Base-by-base conservation (phyloP, 1,140 invertebrate genomes). In the Calephelis virginiensis region DNA sequence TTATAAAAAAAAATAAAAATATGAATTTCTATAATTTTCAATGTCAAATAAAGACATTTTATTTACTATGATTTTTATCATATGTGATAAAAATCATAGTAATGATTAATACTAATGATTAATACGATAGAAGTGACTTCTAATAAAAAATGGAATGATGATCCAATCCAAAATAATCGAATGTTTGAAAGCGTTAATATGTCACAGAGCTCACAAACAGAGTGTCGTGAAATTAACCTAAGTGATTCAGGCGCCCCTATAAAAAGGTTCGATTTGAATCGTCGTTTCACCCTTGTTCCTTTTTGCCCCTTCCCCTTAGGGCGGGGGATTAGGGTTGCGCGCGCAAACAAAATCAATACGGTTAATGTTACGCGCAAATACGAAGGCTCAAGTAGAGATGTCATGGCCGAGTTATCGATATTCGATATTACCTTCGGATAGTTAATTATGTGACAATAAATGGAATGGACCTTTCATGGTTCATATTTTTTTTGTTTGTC, bases 341-440 rank as follows among this genome's bases (percentile, higher is more conserved):
- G 87, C 87, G 87, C 87, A 87, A 63, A 81, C 77, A 88, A 90
- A 90, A 90, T 88, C 87, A 86, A 90, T 88, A 90, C 80, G 75
- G 72, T 75, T 69, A 73, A 80, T 74, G 82, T 78, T 81, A 87
- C 82, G 83, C 87, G 86, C 86, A 83, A 86, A 86, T 83, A 85
- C 73, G 71, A 70, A 68, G 70, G 70, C 64, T 67, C 65, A 69
- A 74, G 74, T 80, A 86, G 82, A 76, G 81, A 75, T 84, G 83
- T 83, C 78, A 82, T 66, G 77, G 81, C 77, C 80, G 73, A 62
- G 64, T 61, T 82, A 79, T 82, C 82, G 83, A 82, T 85, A 45
- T 56, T 53, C 47, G 37, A 47, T 47, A 12, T 64, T 53, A 38
- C 50, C 17, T 43, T 43, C 40, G 40, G 10, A 53, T 17, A 59